A percentile compares a stretch with the other conserved stretches of the same genome.
Conservation (phyloP, 2,113 vertebrate genomes). For the Ammospiza nelsoni region DNA sequence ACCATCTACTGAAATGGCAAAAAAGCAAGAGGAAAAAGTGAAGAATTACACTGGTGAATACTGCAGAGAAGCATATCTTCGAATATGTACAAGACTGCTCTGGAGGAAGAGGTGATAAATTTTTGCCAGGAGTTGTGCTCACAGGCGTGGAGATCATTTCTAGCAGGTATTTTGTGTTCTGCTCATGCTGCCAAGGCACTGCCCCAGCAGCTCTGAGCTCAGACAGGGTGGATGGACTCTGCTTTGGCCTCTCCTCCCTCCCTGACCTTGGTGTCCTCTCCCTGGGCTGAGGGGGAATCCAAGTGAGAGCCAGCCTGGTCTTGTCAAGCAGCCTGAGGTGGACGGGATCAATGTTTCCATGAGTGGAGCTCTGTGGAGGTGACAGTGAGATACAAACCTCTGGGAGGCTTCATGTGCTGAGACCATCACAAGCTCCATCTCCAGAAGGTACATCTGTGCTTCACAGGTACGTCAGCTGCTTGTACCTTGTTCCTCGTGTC, state of each 20-base stretch:
- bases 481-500: background rate
- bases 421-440: background rate
- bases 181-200: background rate
- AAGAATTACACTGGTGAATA: background rate
- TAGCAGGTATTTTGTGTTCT: background rate
- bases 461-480: background rate
- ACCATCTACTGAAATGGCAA: background rate
- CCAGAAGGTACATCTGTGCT: background rate
- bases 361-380: background rate
- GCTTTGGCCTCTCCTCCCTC: background rate
- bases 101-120: background rate
- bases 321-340: background rate
- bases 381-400: background rate
- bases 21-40: background rate
- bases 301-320: background rate
- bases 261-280: fast-evolving
- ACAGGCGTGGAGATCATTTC: background rate
- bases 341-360: background rate
- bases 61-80: background rate
- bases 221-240: background rate
- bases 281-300: too few species aligned
- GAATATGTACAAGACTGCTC: background rate
- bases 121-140: background rate
- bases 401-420: background rate
- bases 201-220: background rate